Evolutionary conservation across 2,113 vertebrate genomes (phyloP).

Genomic region (Protobothrops mucrosquamatus): DNA sequence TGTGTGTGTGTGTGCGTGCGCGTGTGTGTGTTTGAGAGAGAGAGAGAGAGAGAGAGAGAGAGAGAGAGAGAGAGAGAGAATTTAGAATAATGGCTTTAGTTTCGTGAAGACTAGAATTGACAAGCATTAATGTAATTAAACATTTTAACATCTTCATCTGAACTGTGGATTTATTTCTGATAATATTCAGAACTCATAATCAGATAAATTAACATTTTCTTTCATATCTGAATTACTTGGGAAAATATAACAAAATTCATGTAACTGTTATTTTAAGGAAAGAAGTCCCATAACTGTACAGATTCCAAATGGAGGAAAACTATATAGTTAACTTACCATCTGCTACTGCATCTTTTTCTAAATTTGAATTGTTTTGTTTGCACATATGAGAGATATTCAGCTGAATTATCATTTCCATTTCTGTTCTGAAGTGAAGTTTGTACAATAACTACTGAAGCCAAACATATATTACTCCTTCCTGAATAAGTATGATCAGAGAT

Average conservation of each 20-base stretch:
- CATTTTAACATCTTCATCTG: too few relatives aligned
- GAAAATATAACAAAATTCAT: not conserved
- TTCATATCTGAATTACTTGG: not conserved
- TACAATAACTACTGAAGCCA: conserved; percentile 32
- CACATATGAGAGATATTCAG: not conserved
- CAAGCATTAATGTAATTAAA: not conserved
- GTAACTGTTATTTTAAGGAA: not conserved
- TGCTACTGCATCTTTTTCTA: not conserved
- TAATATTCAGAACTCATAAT: not conserved
- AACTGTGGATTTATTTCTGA: not conserved
- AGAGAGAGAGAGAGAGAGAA: too few relatives aligned
- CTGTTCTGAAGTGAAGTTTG: conserved; percentile 42
- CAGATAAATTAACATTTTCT: not conserved
- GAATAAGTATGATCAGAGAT: conserved; percentile 44
- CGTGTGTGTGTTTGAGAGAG: too few relatives aligned
- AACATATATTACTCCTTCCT: conserved; percentile 27
- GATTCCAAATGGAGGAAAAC: not conserved
- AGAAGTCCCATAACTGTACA: not conserved
- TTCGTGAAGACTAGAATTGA: not conserved
- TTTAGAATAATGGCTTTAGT: not conserved
- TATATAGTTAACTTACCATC: not conserved
- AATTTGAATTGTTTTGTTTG: not conserved
- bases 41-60: too few relatives aligned
- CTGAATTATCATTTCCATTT: conserved; percentile 1
- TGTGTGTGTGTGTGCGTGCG: too few relatives aligned